These are phyloP conservation scores for Dasypolia templi DNA, from an alignment of 2,888 invertebrate genomes.

Conservation along the genomic window DNA sequence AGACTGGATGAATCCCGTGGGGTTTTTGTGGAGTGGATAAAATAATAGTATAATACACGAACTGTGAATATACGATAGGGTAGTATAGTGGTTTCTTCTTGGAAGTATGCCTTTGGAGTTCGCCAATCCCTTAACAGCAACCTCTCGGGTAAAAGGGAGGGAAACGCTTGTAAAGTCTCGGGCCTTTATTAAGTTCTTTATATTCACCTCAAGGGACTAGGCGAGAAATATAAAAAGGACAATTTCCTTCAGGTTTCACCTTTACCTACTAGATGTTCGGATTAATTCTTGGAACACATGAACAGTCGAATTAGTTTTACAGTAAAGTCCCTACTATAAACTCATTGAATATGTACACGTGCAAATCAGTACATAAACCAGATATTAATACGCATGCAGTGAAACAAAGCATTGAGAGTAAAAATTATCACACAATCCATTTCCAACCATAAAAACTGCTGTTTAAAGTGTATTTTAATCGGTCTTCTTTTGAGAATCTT, in stretches of 20 bases:
- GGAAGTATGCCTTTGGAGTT: slow-evolving; percentile 21
- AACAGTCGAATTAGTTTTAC: slow-evolving; percentile 27
- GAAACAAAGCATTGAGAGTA: slow-evolving; percentile 48
- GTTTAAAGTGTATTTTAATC: slow-evolving; percentile 30
- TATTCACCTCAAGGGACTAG: slow-evolving; percentile 33
- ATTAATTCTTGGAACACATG: slow-evolving; percentile 38
- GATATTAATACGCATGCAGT: slow-evolving; percentile 59
- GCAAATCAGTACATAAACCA: slow-evolving; percentile 69
- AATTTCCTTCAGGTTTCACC: slow-evolving; percentile 11
- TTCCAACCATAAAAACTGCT: slow-evolving; percentile 29
- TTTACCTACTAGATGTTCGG: slow-evolving; percentile 8
- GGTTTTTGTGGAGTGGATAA: slow-evolving; percentile 15
- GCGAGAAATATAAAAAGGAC: slow-evolving; percentile 31
- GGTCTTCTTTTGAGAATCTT: slow-evolving; percentile 25
- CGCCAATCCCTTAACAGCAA: slow-evolving; percentile 44
- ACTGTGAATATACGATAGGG: slow-evolving; percentile 23
- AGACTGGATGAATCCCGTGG: slow-evolving; percentile 12
- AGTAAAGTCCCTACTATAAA: slow-evolving; percentile 52
- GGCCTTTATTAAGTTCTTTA: slow-evolving; percentile 53
- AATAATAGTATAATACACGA: slow-evolving; percentile 41
- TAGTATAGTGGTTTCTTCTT: slow-evolving; percentile 10
- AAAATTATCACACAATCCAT: slow-evolving; percentile 24
- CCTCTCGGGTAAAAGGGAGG: slow-evolving; percentile 28
- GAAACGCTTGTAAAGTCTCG: slow-evolving; percentile 41
- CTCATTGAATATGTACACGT: slow-evolving; percentile 67